A percentile compares a stretch with the other conserved stretches of the same genome.
Evolutionary conservation across 35 echinoderm and acorn worm genomes (phyloP).

Genomic region (Apostichopus parvimensis): DNA sequence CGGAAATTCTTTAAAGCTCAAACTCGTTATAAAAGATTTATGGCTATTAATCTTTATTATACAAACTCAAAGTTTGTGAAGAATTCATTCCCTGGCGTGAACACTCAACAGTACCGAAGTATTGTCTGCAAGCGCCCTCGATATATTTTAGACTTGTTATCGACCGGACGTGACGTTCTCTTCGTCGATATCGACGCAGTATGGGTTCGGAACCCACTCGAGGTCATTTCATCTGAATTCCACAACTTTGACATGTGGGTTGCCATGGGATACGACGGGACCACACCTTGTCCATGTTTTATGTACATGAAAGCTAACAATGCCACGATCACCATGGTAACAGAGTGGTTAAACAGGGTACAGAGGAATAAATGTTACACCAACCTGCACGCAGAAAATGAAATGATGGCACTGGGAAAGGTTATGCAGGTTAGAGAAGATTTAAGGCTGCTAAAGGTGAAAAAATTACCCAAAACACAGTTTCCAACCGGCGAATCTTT

Average conservation of each 20-base stretch:
- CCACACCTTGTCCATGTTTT: conserved; percentile 59
- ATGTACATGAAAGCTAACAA: conserved; percentile 51
- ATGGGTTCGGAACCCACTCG: conserved; percentile 53
- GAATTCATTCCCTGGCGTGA: not conserved
- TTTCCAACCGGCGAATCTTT: conserved; percentile 63
- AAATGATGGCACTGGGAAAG: conserved; percentile 47
- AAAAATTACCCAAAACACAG: conserved; percentile 29
- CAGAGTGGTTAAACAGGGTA: conserved; percentile 16
- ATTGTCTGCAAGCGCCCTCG: conserved; percentile 11
- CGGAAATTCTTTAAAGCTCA: not conserved
- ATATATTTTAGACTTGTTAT: conserved; percentile 21
- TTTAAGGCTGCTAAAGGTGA: conserved; percentile 21
- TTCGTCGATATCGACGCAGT: conserved; percentile 64
- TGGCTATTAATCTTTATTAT: conserved; percentile 2
- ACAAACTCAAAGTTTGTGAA: not conserved
- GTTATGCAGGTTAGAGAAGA: conserved; percentile 36
- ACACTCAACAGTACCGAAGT: not conserved
- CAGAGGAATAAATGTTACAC: conserved; percentile 1
- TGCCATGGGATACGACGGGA: conserved; percentile 46
- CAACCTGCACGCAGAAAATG: conserved; percentile 32
- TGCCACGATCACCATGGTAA: conserved; percentile 30
- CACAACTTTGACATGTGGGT: conserved; percentile 57
- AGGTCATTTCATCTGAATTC: conserved; percentile 10
- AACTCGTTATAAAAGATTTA: not conserved
- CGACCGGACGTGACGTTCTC: conserved; percentile 26